Base-by-base conservation (phyloP, 2,113 vertebrate genomes). In the Peromyscus californicus region DNA sequence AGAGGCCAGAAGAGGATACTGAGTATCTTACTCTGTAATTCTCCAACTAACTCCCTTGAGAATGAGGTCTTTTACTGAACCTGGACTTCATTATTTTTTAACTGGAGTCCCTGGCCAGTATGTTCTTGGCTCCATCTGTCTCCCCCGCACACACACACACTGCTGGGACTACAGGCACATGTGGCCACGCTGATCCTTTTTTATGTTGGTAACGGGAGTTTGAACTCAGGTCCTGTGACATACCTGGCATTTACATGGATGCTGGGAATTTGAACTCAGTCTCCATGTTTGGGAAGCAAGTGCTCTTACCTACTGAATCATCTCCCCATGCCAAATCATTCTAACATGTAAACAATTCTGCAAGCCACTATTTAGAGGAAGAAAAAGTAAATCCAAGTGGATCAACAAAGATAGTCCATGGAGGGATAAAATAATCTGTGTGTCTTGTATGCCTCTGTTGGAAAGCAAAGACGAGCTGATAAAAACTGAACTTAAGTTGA, bases 271-370 rank as follows among this genome's bases (percentile, higher is more conserved):
- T 63, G 57, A 61, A 86, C 83, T 33, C 61, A 67, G 26, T 45
- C 61, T 67, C 67, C 61, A 45, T 86, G 13, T 39, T 86, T 86
- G 39, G 26, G 26, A 29, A 86, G 5, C 29, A 65, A 45, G 1
- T 85, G 39, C 29, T 63, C 26, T 65, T 85, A 65, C 39, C 61
- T 7, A 15, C 36, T 29, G 42, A 86, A 63, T 31, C 29, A 86
- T 45, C 83, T 86, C 57, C 12, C 80, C n/a, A 42, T 51, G 51
- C 88, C 86, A 95, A 61, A 91, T 95, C 8, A 87, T 94, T 95
- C 36, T 45, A 95, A 91, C 54, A 74, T 75, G 51, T 91, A 95
- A 94, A 97, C 19, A 74, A 90, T 69, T 67, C 95, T 91, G 74
- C 95, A 65, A 95, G 51, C 63, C 70, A 85, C 48, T 69, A 17